Evolutionary conservation across 2,113 vertebrate species (phyloP).

Genomic region (Grammomys dolichurus): DNA sequence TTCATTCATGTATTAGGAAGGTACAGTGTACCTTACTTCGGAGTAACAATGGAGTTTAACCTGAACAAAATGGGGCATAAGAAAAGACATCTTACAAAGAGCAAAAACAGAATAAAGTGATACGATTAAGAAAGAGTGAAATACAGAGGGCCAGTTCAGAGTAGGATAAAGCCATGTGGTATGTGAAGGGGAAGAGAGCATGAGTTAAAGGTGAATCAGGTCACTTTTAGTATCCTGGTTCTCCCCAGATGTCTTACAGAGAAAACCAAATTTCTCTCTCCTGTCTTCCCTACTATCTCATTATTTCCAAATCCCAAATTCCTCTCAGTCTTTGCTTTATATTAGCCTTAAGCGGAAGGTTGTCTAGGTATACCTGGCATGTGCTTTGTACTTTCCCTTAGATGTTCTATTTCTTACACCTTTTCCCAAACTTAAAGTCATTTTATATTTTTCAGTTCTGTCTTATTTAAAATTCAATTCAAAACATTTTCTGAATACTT

Average conservation of each 20-base stretch:
- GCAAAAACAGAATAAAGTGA: not conserved
- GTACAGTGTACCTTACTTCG: constrained; percentile 1
- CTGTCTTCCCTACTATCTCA: not conserved
- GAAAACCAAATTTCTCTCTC: not conserved
- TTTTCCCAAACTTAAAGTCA: constrained; percentile 5
- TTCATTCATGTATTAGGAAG: not conserved
- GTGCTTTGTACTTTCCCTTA: not conserved
- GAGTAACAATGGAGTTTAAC: not conserved
- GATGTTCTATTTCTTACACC: not conserved
- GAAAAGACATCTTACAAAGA: not conserved
- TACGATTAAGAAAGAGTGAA: not conserved
- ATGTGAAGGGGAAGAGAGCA: not conserved
- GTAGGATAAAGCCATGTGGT: not conserved
- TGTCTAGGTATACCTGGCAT: not conserved
- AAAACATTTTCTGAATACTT: not conserved
- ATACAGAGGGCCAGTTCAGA: not conserved
- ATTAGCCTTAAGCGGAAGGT: not conserved
- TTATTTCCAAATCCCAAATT: not conserved
- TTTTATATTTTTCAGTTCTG: not conserved
- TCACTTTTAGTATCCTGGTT: not conserved
- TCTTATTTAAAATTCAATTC: not conserved
- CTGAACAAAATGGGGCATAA: not conserved
- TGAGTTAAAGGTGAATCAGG: not conserved
- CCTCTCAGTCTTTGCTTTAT: not conserved
- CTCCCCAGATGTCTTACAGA: not conserved